phyloP scores from a whole-genome alignment of 1,140 invertebrate genomes.

The Microplitis demolitor region DNA sequence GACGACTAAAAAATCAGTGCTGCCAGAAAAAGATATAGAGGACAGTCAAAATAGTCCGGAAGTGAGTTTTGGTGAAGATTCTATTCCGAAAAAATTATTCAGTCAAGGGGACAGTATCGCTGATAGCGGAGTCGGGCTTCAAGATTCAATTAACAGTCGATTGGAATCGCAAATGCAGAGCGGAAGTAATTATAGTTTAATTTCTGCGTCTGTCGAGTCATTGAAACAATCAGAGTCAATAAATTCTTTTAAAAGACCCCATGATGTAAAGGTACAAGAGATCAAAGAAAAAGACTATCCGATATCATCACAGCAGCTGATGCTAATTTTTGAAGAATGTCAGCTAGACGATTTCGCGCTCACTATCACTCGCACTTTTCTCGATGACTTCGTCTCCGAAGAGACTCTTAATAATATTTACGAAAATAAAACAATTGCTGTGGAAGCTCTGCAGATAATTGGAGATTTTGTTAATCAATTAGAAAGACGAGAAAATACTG shows the following conservation, averaged over 20 bases:
- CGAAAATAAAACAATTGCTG: not conserved
- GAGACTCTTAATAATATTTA: not conserved
- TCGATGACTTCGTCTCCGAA: not conserved
- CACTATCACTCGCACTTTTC: not conserved
- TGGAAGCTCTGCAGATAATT: not conserved
- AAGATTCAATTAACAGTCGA: not conserved
- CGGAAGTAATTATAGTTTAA: not conserved
- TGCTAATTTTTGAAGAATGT: too few species aligned
- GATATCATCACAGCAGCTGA: too few species aligned
- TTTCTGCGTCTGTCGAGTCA: not conserved
- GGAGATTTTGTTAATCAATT: not conserved
- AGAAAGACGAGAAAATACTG: not conserved
- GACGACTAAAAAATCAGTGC: not conserved
- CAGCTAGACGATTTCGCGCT: too few species aligned
- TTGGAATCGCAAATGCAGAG: not conserved
- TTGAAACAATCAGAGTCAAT: not conserved
- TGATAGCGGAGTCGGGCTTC: not conserved
- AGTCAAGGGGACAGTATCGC: not conserved
- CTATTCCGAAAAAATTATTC: not conserved
- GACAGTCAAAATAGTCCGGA: not conserved
- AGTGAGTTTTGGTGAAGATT: conserved; percentile 1
- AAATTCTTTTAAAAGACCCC: not conserved
- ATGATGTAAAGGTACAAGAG: too few species aligned
- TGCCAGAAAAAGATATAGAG: not conserved
- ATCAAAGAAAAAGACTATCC: too few species aligned